Conservation (phyloP, 2,797 vertebrate genomes). For the Sardinella longiceps region DNA sequence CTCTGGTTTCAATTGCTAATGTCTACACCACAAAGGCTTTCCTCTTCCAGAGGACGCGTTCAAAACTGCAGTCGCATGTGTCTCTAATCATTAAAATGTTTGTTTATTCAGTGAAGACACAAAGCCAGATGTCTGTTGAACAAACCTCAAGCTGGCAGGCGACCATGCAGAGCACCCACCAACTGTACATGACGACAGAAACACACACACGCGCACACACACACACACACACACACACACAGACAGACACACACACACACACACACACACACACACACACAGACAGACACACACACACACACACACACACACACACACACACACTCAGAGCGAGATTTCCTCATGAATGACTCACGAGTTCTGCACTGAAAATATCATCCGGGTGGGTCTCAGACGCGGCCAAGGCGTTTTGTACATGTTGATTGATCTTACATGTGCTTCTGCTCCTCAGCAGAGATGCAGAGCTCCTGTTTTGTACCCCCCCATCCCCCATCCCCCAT, state of each 20-base stretch:
- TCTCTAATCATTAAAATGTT: not conserved
- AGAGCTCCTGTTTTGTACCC: not conserved
- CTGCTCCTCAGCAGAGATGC: not conserved
- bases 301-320: too few relatives aligned
- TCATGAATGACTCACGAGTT: not conserved
- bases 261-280: too few relatives aligned
- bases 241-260: too few relatives aligned
- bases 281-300: too few relatives aligned
- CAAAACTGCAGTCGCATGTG: not conserved
- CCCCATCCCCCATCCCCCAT: not conserved
- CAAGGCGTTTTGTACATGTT: not conserved
- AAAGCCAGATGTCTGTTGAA: slow-evolving; percentile 8
- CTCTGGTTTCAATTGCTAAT: not conserved
- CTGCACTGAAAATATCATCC: not conserved
- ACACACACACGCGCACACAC: too few relatives aligned
- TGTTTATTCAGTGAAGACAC: slow-evolving; percentile 20
- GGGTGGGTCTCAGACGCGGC: not conserved
- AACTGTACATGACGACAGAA: not conserved
- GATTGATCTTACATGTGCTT: slow-evolving; percentile 7
- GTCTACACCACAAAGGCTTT: not conserved
- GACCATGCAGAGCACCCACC: not conserved
- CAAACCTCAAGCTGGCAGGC: not conserved
- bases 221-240: too few relatives aligned
- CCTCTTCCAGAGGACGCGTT: not conserved
- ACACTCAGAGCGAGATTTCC: not conserved